Conservation (phyloP, 2,888 invertebrate species). For the Eristalinus aeneus region DNA sequence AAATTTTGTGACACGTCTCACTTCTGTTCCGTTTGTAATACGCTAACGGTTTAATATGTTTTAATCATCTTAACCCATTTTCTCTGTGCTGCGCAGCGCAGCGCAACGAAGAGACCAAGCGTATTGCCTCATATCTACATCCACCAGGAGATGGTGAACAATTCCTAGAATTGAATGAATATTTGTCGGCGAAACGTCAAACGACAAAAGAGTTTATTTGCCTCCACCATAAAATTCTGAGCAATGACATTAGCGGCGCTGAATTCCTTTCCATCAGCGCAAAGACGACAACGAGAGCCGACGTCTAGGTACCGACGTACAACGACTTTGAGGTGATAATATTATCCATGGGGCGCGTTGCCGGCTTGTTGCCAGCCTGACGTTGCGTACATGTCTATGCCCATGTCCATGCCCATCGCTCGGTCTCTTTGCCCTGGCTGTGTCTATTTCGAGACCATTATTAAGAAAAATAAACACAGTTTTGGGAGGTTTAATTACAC, state of each 20-base stretch:
- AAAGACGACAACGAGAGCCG: constrained; percentile 12
- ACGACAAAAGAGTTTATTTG: constrained; percentile 62
- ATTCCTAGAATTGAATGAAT: constrained; percentile 59
- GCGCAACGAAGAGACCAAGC: constrained; percentile 40
- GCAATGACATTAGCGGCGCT: constrained; percentile 63
- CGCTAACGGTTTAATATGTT: constrained; percentile 21
- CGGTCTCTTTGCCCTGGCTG: not conserved
- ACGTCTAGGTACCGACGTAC: not conserved
- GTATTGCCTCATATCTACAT: not conserved
- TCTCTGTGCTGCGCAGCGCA: not conserved
- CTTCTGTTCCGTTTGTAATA: constrained; percentile 33
- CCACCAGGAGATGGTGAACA: constrained; percentile 23
- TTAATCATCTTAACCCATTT: constrained; percentile 55
- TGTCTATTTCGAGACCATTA: not conserved
- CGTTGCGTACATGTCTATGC: not conserved
- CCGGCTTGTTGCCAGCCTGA: not conserved
- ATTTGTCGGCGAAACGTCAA: constrained; percentile 58
- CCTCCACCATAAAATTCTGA: constrained; percentile 59
- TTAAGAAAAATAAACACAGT: constrained; percentile 18
- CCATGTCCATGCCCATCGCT: not conserved
- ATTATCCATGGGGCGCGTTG: constrained; percentile 6
- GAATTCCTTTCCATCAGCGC: constrained; percentile 17
- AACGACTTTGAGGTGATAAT: constrained; percentile 6
- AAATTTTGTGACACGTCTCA: constrained; percentile 56
- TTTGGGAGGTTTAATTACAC: constrained; percentile 16